Evolutionary conservation across 2,888 invertebrate species (phyloP).

Genomic region (Papilio protenor): DNA sequence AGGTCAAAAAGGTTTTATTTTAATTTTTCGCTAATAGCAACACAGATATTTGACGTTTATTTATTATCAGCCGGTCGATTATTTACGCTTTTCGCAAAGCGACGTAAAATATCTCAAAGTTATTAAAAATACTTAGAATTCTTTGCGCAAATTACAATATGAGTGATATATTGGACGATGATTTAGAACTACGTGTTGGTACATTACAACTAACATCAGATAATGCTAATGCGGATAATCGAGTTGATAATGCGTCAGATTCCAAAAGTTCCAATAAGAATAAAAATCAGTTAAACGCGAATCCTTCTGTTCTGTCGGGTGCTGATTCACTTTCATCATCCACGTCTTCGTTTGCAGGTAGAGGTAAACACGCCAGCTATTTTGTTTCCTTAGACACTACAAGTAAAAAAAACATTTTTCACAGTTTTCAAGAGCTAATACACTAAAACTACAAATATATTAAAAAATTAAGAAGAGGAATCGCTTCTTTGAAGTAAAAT

Average conservation of each 20-base stretch:
- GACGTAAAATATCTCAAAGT: slow-evolving; percentile 33
- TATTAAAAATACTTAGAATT: slow-evolving; percentile 26
- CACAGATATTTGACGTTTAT: slow-evolving; percentile 48
- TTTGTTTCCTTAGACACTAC: not conserved
- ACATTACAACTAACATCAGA: slow-evolving; percentile 77
- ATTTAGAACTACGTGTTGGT: slow-evolving; percentile 84
- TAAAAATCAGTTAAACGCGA: slow-evolving; percentile 60
- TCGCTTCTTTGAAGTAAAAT: not conserved
- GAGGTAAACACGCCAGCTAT: slow-evolving; percentile 32
- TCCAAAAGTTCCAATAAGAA: slow-evolving; percentile 55
- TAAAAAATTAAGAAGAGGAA: too few species aligned
- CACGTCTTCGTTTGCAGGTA: slow-evolving; percentile 76
- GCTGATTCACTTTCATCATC: slow-evolving; percentile 78
- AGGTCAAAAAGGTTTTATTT: not conserved
- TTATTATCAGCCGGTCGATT: slow-evolving; percentile 65
- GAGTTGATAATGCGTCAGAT: slow-evolving; percentile 57
- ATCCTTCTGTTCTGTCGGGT: slow-evolving; percentile 78
- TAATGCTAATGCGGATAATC: slow-evolving; percentile 55
- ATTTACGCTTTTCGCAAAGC: slow-evolving; percentile 66
- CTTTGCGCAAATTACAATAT: slow-evolving; percentile 54
- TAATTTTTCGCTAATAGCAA: slow-evolving; percentile 4
- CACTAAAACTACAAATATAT: too few species aligned
- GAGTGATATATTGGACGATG: slow-evolving; percentile 82
- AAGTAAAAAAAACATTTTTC: not conserved
- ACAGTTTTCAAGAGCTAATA: not conserved